Evolutionary conservation across 2,113 vertebrate genomes (phyloP).

Genomic region (Ovis aries): DNA sequence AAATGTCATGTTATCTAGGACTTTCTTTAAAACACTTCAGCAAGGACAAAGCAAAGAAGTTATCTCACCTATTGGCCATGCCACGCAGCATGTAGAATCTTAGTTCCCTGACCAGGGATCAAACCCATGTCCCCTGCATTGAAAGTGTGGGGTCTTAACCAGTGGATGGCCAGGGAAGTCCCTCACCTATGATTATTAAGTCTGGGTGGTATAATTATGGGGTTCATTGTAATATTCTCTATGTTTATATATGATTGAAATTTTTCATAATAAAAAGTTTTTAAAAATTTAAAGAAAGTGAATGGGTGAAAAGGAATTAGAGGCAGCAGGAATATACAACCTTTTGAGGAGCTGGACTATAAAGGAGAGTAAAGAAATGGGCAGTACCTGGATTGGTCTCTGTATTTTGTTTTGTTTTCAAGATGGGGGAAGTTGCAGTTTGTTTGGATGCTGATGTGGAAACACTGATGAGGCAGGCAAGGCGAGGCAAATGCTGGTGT

Average conservation of each 20-base stretch:
- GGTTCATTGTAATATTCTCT: not conserved
- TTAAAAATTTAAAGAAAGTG: not conserved
- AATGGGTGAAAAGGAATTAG: not conserved
- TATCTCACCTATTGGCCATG: not conserved
- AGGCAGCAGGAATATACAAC: not conserved
- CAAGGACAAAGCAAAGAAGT: not conserved
- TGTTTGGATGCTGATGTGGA: not conserved
- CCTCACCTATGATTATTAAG: not conserved
- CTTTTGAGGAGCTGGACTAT: not conserved
- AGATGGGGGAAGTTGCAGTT: not conserved
- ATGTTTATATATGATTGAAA: not conserved
- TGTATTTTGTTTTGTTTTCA: not conserved
- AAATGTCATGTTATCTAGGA: not conserved
- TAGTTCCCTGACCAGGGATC: not conserved
- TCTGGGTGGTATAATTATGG: not conserved
- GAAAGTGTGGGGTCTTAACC: not conserved
- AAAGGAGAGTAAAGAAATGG: not conserved
- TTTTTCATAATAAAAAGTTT: not conserved
- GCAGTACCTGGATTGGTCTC: not conserved
- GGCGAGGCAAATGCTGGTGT: not conserved
- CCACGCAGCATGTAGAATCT: not conserved
- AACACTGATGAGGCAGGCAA: not conserved
- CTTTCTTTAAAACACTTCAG: not conserved
- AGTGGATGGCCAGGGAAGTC: not conserved
- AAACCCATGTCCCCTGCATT: not conserved